phyloP scores from a whole-genome alignment of 2,888 invertebrate genomes.

The Scaeva pyrastri region DNA sequence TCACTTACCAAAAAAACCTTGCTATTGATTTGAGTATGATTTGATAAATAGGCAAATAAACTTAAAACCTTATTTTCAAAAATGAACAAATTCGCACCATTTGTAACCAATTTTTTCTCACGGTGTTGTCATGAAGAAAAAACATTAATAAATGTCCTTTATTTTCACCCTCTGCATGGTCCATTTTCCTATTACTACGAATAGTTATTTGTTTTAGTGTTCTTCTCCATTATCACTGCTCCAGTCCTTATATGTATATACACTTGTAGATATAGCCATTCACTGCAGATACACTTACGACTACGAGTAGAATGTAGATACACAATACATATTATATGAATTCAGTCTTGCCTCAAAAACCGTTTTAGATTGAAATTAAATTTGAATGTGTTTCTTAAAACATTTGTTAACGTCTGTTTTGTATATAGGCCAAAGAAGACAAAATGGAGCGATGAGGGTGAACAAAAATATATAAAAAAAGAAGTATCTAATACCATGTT shows the following conservation, averaged over 20 bases:
- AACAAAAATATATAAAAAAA: conserved; percentile 30
- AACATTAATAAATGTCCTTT: conserved; percentile 31
- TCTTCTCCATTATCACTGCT: background rate
- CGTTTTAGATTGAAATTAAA: conserved; percentile 73
- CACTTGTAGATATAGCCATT: background rate
- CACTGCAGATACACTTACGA: background rate
- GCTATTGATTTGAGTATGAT: too few species aligned
- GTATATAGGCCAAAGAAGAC: conserved; percentile 26
- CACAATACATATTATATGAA: background rate
- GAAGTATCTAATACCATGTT: conserved; percentile 1
- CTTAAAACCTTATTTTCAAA: too few species aligned
- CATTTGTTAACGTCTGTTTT: conserved; percentile 72
- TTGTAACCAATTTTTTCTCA: background rate
- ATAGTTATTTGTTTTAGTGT: conserved; percentile 58
- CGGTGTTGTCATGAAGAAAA: background rate
- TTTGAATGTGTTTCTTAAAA: conserved; percentile 73
- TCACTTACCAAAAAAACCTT: too few species aligned
- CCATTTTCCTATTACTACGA: conserved; percentile 62
- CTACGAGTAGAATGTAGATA: too few species aligned
- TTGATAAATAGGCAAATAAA: too few species aligned
- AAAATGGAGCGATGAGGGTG: background rate
- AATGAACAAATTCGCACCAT: too few species aligned
- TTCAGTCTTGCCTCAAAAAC: conserved; percentile 35
- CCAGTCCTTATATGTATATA: too few species aligned
- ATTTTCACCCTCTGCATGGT: conserved; percentile 60